Evolutionary conservation across 1,140 invertebrate genomes (phyloP).

Genomic region (Tachypleus tridentatus): DNA sequence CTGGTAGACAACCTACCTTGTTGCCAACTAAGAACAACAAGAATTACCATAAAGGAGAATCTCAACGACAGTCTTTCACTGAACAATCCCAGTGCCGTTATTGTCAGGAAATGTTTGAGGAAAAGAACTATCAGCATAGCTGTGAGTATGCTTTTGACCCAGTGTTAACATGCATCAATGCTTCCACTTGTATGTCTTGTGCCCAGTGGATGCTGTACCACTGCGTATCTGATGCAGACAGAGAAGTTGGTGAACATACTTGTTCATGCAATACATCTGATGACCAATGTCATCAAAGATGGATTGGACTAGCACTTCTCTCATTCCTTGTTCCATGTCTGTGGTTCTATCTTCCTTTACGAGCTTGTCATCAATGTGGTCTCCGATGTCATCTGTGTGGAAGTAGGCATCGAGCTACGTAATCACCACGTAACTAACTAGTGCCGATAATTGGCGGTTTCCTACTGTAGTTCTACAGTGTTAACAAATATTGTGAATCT

Average conservation of each 20-base stretch:
- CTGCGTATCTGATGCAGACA: slow-evolving; percentile 73
- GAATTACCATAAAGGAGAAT: slow-evolving; percentile 18
- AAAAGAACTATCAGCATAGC: slow-evolving; percentile 63
- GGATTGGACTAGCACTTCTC: slow-evolving; percentile 71
- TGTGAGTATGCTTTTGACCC: slow-evolving; percentile 82
- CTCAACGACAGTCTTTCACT: background rate
- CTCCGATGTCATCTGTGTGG: slow-evolving; percentile 63
- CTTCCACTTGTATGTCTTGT: slow-evolving; percentile 60
- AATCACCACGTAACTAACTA: too few relatives aligned
- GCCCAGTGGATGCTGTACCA: slow-evolving; percentile 83
- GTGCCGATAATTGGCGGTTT: too few relatives aligned
- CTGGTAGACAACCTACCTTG: slow-evolving; percentile 27
- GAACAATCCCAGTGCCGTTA: slow-evolving; percentile 34
- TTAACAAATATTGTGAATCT: too few relatives aligned
- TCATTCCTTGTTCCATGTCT: slow-evolving; percentile 82
- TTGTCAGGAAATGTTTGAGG: slow-evolving; percentile 44
- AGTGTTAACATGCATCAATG: slow-evolving; percentile 62
- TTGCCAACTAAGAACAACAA: slow-evolving; percentile 55
- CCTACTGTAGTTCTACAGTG: too few relatives aligned
- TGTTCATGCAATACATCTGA: slow-evolving; percentile 51
- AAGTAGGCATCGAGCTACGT: slow-evolving; percentile 51
- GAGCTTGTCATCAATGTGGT: slow-evolving; percentile 68
- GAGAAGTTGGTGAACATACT: slow-evolving; percentile 54
- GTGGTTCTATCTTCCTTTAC: slow-evolving; percentile 79
- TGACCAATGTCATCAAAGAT: slow-evolving; percentile 47